phyloP scores from a whole-genome alignment of 1,140 invertebrate genomes.

The Teleopsis dalmanni region DNA sequence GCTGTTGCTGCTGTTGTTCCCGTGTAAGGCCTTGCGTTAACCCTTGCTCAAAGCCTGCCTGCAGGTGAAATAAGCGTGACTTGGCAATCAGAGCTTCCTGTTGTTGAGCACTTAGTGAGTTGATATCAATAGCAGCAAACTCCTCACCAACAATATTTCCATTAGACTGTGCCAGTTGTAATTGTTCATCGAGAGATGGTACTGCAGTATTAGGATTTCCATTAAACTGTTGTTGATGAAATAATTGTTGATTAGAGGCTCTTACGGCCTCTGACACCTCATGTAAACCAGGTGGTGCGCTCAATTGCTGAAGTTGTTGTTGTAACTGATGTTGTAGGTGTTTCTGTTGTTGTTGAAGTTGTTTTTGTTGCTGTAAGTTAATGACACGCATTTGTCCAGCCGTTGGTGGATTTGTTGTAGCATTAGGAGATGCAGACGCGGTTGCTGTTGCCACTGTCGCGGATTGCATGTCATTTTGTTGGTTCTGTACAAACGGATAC shows the following conservation, averaged over 20 bases:
- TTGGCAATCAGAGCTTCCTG: conserved; percentile 41
- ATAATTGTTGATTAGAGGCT: conserved; percentile 42
- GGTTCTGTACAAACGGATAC: conserved; percentile 58
- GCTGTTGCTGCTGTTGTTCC: conserved; percentile 2
- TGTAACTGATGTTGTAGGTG: conserved; percentile 43
- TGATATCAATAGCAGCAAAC: conserved; percentile 35
- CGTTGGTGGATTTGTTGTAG: conserved; percentile 10
- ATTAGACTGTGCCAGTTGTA: conserved; percentile 2
- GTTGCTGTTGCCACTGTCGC: conserved; percentile 38
- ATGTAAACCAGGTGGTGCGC: conserved; percentile 46
- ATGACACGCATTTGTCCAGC: conserved; percentile 23
- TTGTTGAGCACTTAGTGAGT: conserved; percentile 38
- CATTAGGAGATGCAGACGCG: conserved; percentile 33
- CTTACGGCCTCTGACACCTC: conserved; percentile 51
- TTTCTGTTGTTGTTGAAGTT: conserved; percentile 39
- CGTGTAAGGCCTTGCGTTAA: conserved; percentile 1
- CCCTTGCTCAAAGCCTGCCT: conserved; percentile 39
- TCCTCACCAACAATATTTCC: conserved; percentile 26
- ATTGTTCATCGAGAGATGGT: conserved; percentile 24
- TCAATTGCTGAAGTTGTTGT: conserved; percentile 43
- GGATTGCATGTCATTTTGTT: conserved; percentile 36
- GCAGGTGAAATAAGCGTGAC: conserved; percentile 38
- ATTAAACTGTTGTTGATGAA: conserved; percentile 37
- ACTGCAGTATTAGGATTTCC: conserved; percentile 17
- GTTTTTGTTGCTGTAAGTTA: conserved; percentile 36